These are phyloP conservation scores for Channa maculata DNA, from an alignment of 2,113 vertebrate species.

Conservation along the genomic window DNA sequence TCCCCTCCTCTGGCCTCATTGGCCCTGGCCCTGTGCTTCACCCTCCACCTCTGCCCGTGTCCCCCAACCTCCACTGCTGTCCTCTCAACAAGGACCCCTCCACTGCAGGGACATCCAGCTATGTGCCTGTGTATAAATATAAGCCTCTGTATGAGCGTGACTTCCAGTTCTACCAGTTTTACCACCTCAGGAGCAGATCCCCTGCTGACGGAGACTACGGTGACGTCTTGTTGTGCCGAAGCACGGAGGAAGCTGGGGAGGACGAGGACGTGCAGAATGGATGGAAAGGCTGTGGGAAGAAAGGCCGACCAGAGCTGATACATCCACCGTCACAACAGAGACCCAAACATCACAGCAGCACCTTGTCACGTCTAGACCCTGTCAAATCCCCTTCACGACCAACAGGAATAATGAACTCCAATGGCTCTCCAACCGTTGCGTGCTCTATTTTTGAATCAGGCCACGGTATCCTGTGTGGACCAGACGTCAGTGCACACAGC, in stretches of 20 bases:
- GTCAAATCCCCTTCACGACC: conserved; percentile 45
- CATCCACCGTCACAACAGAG: conserved; percentile 32
- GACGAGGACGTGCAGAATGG: conserved; percentile 27
- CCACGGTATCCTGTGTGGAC: conserved; percentile 32
- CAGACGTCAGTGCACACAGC: conserved; percentile 47
- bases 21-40: conserved; percentile 43
- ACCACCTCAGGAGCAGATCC: conserved; percentile 59
- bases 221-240: conserved; percentile 47
- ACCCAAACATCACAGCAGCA: conserved; percentile 23
- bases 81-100: conserved; percentile 63
- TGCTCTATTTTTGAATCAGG: conserved; percentile 52
- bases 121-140: conserved; percentile 69
- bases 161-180: conserved; percentile 68
- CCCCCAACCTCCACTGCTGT: conserved; percentile 59
- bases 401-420: conserved; percentile 37
- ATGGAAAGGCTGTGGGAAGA: conserved; percentile 44
- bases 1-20: conserved; percentile 44
- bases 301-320: conserved; percentile 35
- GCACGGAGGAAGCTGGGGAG: conserved; percentile 26
- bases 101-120: conserved; percentile 46
- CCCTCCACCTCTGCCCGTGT: conserved; percentile 46
- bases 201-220: conserved; percentile 40
- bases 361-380: conserved; percentile 20
- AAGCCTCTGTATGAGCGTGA: conserved; percentile 75
- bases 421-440: conserved; percentile 21